phyloP scores from a whole-genome alignment of 2,113 vertebrate genomes.

The Todiramphus chloris region DNA sequence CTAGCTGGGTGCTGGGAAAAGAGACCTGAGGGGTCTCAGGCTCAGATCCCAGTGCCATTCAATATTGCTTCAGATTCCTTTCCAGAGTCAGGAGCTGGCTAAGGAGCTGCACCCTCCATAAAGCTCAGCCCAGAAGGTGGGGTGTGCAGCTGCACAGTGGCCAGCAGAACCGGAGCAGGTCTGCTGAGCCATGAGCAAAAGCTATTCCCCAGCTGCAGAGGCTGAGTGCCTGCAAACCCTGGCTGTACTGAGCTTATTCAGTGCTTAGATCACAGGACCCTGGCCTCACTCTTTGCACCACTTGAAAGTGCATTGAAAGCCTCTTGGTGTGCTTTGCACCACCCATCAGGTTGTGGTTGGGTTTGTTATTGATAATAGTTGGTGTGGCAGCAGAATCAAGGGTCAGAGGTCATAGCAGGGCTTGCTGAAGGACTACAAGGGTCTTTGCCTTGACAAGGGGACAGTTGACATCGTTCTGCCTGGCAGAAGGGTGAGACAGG shows the following conservation, averaged over 20 bases:
- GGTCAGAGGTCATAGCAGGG: neutral
- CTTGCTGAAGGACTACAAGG: neutral
- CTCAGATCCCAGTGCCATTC: neutral
- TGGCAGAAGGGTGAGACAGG: neutral
- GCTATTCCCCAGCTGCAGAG: too few relatives aligned
- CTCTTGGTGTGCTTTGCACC: rapidly evolving
- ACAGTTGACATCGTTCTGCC: neutral
- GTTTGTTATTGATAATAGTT: rapidly evolving
- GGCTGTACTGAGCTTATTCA: neutral
- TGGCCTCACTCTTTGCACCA: neutral
- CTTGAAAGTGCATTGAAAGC: neutral
- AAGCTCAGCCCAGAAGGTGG: neutral
- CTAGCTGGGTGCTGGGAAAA: neutral
- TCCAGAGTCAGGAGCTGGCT: neutral
- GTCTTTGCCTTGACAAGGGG: neutral
- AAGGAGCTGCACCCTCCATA: neutral
- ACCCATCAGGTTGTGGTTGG: too few relatives aligned
- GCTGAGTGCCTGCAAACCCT: rapidly evolving
- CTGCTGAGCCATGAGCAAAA: neutral
- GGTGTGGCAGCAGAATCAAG: neutral
- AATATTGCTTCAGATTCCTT: neutral
- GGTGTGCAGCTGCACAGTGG: rapidly evolving
- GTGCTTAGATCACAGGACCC: neutral
- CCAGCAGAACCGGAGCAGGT: neutral
- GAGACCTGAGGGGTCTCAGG: rapidly evolving